Base-by-base conservation (phyloP, 2,113 vertebrate genomes). In the Eublepharis macularius region DNA sequence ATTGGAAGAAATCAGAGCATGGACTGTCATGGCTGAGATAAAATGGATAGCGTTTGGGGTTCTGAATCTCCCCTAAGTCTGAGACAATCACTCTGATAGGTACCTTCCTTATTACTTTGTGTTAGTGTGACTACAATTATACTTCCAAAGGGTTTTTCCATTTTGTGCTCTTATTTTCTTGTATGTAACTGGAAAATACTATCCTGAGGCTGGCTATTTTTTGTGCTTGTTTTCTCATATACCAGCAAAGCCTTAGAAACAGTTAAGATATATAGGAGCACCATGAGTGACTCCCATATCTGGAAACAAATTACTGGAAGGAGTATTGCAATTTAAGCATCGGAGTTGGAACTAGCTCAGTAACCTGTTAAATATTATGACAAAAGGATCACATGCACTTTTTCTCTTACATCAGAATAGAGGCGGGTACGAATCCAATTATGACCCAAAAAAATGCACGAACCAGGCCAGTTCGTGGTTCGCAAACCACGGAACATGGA, bases 81-180 rank as follows among this genome's bases (percentile, higher is more conserved):
- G 19, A 47, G 13, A 21, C 45, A 36, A n/a, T 13, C 41, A 7
- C n/a, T 81, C 24, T 34, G 32, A 9, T 69, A 69, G 14, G 34
- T 85, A 66, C 32, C 0, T 0, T 17, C 47, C 1, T 49, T 79
- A 57, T n/a, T 68, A 1, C 1, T 26, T 36, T 88, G 72, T 66
- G 1, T 75, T 88, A 81, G 4, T 2, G 21, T 5, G 51, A 1
- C 4, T 85, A 60, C 36, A 76, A 54, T 72, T 79, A 87, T 13
- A 74, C 47, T 65, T 0, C 0, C 72, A 74, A 32, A 41, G n/a
- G 63, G n/a, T 49, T 83, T 83, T 83, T 78, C 43, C 34, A 80
- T 73, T 89, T 82, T 72, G 26, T 77, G 80, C 76, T 88, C 76
- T 51, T 41, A 49, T 19, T 10, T 21, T 68, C 73, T 81, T 3